Percentiles rank a stretch among this genome's conserved stretches.
phyloP scores from a whole-genome alignment of 2,113 vertebrate species.

The Python bivittatus region DNA sequence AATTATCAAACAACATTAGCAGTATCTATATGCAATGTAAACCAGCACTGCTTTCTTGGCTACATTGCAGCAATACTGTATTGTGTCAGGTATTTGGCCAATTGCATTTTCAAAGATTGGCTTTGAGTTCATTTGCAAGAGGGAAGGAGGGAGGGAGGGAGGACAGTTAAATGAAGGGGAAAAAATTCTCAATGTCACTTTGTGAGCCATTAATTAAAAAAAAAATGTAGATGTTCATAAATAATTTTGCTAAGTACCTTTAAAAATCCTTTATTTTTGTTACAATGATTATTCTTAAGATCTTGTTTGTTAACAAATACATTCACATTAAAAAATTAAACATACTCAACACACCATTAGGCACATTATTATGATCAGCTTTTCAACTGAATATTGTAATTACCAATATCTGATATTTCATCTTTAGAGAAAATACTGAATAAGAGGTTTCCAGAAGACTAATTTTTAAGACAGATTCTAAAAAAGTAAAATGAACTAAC shows the following conservation, averaged over 20 bases:
- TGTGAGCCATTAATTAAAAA: background rate
- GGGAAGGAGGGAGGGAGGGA: background rate
- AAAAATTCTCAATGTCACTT: conserved; percentile 3
- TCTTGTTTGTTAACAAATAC: background rate
- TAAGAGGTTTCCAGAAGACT: background rate
- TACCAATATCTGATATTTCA: background rate
- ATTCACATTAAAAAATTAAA: background rate
- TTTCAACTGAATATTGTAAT: background rate
- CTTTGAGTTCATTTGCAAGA: background rate
- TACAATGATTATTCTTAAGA: background rate
- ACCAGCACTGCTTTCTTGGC: background rate
- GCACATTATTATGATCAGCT: background rate
- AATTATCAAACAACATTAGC: conserved; percentile 1
- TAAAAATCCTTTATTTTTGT: background rate
- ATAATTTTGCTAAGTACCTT: background rate
- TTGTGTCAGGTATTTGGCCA: background rate
- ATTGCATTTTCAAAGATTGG: background rate
- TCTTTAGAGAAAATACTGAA: background rate
- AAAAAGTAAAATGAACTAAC: background rate
- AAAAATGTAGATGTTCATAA: background rate
- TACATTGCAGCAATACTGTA: background rate
- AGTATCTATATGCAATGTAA: background rate
- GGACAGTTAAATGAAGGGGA: background rate
- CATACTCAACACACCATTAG: background rate
- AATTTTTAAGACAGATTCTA: background rate